phyloP scores from a whole-genome alignment of 2,797 vertebrate species.

The Platyrinchus mystaceus region DNA sequence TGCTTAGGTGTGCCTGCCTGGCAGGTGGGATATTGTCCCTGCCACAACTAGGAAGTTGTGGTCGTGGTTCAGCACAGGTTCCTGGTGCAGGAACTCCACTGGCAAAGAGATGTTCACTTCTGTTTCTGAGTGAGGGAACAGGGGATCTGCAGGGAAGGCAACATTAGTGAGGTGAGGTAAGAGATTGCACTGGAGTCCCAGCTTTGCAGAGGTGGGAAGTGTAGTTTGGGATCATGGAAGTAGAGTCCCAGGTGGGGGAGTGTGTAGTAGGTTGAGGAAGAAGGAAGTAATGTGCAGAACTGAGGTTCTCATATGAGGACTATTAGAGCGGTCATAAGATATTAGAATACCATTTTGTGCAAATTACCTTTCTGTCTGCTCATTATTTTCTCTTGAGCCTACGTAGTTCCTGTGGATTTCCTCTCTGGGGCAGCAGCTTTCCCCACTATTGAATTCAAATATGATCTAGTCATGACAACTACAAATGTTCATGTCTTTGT shows the following conservation, averaged over 20 bases:
- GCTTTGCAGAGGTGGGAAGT: neutral
- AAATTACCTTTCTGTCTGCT: neutral
- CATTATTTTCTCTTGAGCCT: neutral
- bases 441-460: neutral
- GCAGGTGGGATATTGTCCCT: neutral
- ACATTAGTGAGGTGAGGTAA: neutral
- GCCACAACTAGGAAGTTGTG: neutral
- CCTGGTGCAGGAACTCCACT: neutral
- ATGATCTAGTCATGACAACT: neutral
- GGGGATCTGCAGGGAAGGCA: neutral
- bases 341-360: neutral
- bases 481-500: slow-evolving; percentile 24
- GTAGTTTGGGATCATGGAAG: neutral
- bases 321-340: neutral
- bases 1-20: neutral
- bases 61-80: rapidly evolving
- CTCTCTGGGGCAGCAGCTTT: neutral
- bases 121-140: neutral
- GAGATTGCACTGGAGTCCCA: neutral
- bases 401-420: neutral
- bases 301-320: neutral
- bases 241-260: neutral
- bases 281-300: neutral
- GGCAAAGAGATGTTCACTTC: neutral
- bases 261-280: neutral